Evolutionary conservation across 2,797 vertebrate species (phyloP).

Genomic region (Percopsis omiscomaycus): DNA sequence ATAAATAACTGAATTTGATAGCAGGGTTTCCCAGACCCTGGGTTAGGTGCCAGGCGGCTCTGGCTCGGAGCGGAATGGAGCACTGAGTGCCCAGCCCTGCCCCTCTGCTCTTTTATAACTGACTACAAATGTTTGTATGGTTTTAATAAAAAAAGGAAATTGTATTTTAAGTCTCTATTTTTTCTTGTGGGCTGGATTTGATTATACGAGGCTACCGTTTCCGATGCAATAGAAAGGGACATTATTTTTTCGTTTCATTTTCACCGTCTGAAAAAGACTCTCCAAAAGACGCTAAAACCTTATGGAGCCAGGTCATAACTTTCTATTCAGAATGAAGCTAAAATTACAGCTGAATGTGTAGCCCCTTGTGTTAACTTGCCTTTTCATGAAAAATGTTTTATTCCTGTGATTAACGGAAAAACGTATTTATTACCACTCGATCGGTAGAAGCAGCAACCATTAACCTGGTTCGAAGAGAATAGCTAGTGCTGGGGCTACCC

Average conservation of each 20-base stretch:
- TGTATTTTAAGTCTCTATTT: slow-evolving; percentile 76
- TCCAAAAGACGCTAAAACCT: neutral
- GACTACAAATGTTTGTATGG: slow-evolving; percentile 95
- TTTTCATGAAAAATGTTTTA: neutral
- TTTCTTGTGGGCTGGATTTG: slow-evolving; percentile 28
- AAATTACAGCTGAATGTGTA: neutral
- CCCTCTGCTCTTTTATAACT: slow-evolving; percentile 95
- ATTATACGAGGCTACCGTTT: slow-evolving; percentile 8
- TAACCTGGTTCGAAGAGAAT: neutral
- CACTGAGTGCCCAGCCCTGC: slow-evolving; percentile 85
- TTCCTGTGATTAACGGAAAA: neutral
- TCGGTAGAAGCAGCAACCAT: neutral
- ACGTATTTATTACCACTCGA: neutral
- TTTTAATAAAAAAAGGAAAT: slow-evolving; percentile 90
- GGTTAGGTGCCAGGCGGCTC: slow-evolving; percentile 76
- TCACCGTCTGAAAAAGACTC: neutral
- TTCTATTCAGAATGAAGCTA: neutral
- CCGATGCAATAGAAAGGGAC: neutral
- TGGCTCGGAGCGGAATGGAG: slow-evolving; percentile 73
- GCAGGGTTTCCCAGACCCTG: slow-evolving; percentile 77
- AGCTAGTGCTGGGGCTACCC: slow-evolving; percentile 39
- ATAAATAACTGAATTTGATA: slow-evolving; percentile 78
- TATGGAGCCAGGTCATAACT: neutral
- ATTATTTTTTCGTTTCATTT: neutral
- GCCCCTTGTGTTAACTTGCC: neutral